These are phyloP conservation scores for Clytia hemisphaerica DNA, from an alignment of 30 jellyfish, hydroid and myxozoan genomes.

Conservation along the genomic window DNA sequence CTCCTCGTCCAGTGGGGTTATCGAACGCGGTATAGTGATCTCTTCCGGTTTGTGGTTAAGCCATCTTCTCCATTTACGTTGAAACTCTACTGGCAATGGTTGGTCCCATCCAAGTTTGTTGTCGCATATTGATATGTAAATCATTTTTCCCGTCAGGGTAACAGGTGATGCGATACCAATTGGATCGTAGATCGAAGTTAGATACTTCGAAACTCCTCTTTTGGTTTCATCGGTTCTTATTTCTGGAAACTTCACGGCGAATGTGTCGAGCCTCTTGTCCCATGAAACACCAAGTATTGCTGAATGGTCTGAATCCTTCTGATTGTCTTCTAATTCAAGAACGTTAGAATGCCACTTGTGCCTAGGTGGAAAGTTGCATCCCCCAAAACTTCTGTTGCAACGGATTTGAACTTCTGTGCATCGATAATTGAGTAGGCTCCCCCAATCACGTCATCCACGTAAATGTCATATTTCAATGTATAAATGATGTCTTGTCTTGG, in stretches of 20 bases:
- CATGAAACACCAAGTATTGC: conserved; percentile 54
- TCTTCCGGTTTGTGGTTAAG: conserved; percentile 20
- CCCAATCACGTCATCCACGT: conserved; percentile 49
- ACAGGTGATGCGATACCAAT: conserved; percentile 58
- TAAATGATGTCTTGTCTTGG: neutral
- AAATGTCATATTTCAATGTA: conserved; percentile 27
- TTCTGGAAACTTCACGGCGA: conserved; percentile 40
- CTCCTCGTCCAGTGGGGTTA: conserved; percentile 16
- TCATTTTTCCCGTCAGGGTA: conserved; percentile 22
- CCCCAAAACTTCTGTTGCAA: conserved; percentile 25
- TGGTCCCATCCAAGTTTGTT: conserved; percentile 54
- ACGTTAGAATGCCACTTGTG: conserved; percentile 77
- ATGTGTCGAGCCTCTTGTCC: conserved; percentile 47
- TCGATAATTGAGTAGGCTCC: conserved; percentile 40
- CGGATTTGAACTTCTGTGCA: conserved; percentile 17
- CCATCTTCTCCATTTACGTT: conserved; percentile 48
- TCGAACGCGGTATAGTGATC: conserved; percentile 45
- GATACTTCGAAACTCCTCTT: conserved; percentile 40
- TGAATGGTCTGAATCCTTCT: neutral
- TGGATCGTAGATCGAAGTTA: conserved; percentile 55
- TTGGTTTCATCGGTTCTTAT: conserved; percentile 26
- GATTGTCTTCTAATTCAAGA: conserved; percentile 14
- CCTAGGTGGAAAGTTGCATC: conserved; percentile 43
- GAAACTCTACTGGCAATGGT: conserved; percentile 24
- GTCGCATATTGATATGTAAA: conserved; percentile 35